These are phyloP conservation scores for Zaprionus inermis DNA, from an alignment of 1,140 invertebrate genomes.

Conservation along the genomic window DNA sequence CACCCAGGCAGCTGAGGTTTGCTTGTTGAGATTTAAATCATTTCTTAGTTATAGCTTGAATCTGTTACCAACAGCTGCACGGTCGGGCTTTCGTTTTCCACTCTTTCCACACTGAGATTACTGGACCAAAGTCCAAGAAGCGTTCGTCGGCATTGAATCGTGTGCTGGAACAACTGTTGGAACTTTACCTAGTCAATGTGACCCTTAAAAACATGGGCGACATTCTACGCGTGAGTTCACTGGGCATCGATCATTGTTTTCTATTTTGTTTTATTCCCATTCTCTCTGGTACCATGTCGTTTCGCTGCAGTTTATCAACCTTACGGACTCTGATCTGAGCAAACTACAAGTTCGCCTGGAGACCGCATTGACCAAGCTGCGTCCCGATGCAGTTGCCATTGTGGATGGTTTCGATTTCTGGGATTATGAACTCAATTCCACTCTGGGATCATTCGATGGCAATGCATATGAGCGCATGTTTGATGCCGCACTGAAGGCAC, in stretches of 20 bases:
- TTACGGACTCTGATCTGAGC: conserved; percentile 87
- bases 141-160: conserved; percentile 85
- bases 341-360: conserved; percentile 88
- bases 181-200: conserved; percentile 91
- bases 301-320: conserved; percentile 88
- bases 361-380: conserved; percentile 88
- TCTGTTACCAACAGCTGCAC: conserved; percentile 85
- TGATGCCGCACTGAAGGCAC: conserved; percentile 92
- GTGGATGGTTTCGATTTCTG: conserved; percentile 95
- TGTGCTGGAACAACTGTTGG: conserved; percentile 89
- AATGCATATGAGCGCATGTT: conserved; percentile 95
- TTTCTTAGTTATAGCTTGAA: neutral
- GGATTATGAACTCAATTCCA: conserved; percentile 91
- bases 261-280: neutral
- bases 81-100: conserved; percentile 90
- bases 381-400: conserved; percentile 94
- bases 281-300: neutral
- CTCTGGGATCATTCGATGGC: conserved; percentile 94
- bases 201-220: conserved; percentile 89
- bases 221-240: conserved; percentile 89
- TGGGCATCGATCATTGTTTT: neutral
- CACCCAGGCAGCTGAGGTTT: conserved; percentile 89
- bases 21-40: neutral
- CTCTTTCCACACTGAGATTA: conserved; percentile 86
- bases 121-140: conserved; percentile 70